A percentile compares a stretch with the other conserved stretches of the same genome.
Conservation (phyloP, 2,797 vertebrate species). For the Dallia pectoralis region DNA sequence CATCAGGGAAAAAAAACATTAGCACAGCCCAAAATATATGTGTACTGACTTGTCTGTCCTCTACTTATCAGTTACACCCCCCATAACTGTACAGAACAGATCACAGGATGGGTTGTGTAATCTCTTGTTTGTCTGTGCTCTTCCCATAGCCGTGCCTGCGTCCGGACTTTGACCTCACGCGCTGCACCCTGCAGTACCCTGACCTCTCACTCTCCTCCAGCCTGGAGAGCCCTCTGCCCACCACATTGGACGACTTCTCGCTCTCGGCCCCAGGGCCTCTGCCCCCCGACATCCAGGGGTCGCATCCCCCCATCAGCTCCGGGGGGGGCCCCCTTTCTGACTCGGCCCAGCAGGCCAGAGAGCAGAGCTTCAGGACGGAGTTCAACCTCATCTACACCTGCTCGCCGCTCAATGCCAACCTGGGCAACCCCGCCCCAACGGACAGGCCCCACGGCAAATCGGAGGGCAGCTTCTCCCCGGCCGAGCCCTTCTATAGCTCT, state of each 20-base stretch:
- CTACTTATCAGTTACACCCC: too few species aligned
- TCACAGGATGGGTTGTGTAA: background rate
- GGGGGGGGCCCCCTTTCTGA: conserved; percentile 68
- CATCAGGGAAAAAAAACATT: too few species aligned
- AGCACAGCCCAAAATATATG: too few species aligned
- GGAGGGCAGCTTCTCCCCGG: conserved; percentile 85
- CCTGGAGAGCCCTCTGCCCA: conserved; percentile 77
- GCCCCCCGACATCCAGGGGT: conserved; percentile 59
- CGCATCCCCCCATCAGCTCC: conserved; percentile 41
- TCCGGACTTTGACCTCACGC: conserved; percentile 80
- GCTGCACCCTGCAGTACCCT: conserved; percentile 72
- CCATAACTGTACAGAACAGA: background rate
- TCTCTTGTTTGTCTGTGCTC: background rate
- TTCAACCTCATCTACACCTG: conserved; percentile 99
- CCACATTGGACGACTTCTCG: conserved; percentile 78
- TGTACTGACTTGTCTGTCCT: too few species aligned
- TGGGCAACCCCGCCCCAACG: conserved; percentile 68
- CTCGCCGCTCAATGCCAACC: conserved; percentile 94
- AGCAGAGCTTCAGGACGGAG: conserved; percentile 97
- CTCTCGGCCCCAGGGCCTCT: conserved; percentile 52
- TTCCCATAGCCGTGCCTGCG: conserved; percentile 82
- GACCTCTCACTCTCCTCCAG: conserved; percentile 82
- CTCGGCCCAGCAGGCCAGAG: conserved; percentile 78
- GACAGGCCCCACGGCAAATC: conserved; percentile 85
- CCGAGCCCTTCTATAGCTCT: conserved; percentile 85